Evolutionary conservation across 2,797 vertebrate genomes (phyloP), one percentile per base, ranked within the genome.

Genomic region (Falco columbarius): DNA sequence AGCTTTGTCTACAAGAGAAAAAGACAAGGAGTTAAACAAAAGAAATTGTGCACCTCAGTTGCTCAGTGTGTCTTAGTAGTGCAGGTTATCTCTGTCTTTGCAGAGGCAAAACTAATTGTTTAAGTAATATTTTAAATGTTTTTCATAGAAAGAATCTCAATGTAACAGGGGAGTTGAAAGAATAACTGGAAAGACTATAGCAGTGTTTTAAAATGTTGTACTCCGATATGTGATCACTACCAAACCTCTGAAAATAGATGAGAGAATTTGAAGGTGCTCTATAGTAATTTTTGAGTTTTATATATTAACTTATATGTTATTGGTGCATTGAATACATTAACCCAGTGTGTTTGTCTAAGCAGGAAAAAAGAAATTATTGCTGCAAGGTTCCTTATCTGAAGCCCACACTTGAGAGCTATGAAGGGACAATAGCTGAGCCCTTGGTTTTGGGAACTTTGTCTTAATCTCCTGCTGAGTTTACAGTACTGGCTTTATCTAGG

Each of bases 401-500:
- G 76, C 70, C 62, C 85, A 90, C 87, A 75, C 66, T 91, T 90
- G 66, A 86, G 77, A 83, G 66, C 92, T 92, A 76, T 86, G 2
- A 3, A 72, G 58, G 85, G 76, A 94, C 96, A 97, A 95, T 90
- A 68, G 90, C 24, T 79, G 54, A 96, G 62, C 94, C 82, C 84
- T 83, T 91, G 82, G 65, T 72, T 96, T 94, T 81, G 82, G 89
- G 87, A 90, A 91, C 85, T 95, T 85, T 76, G 91, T 52, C 62
- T 88, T 96, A 91, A 95, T 95, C 90, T 96, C 79, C 66, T 73
- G 85, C 87, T 93, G 74, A 96, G 95, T 96, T 96, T 95, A 97
- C 93, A 86, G 90, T 47, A 59, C 61, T 42, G 87, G 80, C 63
- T 91, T 97, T 97, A 95, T 97, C 95, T 93, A n/a, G 91, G 76